A percentile compares a stretch with the other conserved stretches of the same genome.
phyloP scores from a whole-genome alignment of 1,140 invertebrate species.

The Lordiphosa mommai region DNA sequence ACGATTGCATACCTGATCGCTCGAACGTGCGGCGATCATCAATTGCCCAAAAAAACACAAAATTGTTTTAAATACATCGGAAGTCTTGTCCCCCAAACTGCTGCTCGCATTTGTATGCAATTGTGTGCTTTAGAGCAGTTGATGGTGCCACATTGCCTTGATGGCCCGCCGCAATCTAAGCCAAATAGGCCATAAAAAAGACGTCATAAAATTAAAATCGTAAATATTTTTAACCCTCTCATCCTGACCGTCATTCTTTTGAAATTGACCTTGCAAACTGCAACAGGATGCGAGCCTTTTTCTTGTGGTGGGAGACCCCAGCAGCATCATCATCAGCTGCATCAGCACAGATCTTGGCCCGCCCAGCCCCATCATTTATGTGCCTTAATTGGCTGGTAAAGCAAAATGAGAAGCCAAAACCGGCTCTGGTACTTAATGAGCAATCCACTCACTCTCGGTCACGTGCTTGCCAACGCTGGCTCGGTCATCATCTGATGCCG shows the following conservation, averaged over 20 bases:
- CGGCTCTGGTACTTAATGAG: slow-evolving; percentile 51
- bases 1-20: slow-evolving; percentile 27
- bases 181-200: slow-evolving; percentile 55
- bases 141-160: slow-evolving; percentile 7
- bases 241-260: slow-evolving; percentile 30
- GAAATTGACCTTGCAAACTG: slow-evolving; percentile 39
- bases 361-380: slow-evolving; percentile 5
- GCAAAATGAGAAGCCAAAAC: slow-evolving; percentile 25
- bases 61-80: slow-evolving; percentile 28
- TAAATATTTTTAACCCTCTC: slow-evolving; percentile 21
- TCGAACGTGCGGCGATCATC: slow-evolving; percentile 40
- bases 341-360: background rate
- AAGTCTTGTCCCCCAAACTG: slow-evolving; percentile 21
- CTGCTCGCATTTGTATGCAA: slow-evolving; percentile 60
- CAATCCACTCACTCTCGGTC: slow-evolving; percentile 26
- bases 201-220: slow-evolving; percentile 39
- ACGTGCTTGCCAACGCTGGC: slow-evolving; percentile 30
- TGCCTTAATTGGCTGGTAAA: slow-evolving; percentile 17
- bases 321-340: background rate
- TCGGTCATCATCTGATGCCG: slow-evolving; percentile 9
- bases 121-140: slow-evolving; percentile 1
- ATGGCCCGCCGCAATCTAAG: slow-evolving; percentile 26
- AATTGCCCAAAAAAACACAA: slow-evolving; percentile 20
- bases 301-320: background rate
- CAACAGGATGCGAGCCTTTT: slow-evolving; percentile 35